Conservation (phyloP, 2,888 invertebrate genomes). For the Mesochorus sp. region DNA sequence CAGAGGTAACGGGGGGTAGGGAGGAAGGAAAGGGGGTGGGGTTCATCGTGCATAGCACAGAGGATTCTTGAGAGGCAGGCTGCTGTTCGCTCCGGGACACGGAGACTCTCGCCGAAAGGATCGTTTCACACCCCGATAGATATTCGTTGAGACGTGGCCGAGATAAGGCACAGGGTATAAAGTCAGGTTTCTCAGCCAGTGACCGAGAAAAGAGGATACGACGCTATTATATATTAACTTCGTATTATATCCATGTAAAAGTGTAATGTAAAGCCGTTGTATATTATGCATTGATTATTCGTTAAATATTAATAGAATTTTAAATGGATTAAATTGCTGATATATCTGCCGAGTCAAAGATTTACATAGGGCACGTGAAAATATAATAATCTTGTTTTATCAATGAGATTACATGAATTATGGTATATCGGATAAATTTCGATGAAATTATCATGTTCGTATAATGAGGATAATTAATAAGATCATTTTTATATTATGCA, state of each 20-base stretch:
- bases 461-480: too few relatives aligned
- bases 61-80: conserved; percentile 9
- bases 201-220: neutral
- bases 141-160: conserved; percentile 48
- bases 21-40: neutral
- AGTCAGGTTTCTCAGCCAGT: conserved; percentile 29
- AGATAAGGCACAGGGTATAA: conserved; percentile 38
- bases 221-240: neutral
- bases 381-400: too few relatives aligned
- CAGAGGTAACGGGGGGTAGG: too few relatives aligned
- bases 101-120: conserved; percentile 37
- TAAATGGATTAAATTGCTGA: neutral
- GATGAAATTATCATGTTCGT: too few relatives aligned
- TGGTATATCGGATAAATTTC: too few relatives aligned
- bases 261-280: neutral
- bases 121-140: conserved; percentile 49
- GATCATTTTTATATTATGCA: too few relatives aligned
- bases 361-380: too few relatives aligned
- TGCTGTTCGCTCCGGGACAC: neutral
- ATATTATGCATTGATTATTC: neutral
- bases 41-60: neutral
- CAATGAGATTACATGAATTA: too few relatives aligned
- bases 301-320: neutral
- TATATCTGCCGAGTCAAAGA: neutral
- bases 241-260: neutral